A percentile compares a stretch with the other conserved stretches of the same genome.
phyloP scores from a whole-genome alignment of 1,140 invertebrate genomes.

The Heliconius eleuchia region DNA sequence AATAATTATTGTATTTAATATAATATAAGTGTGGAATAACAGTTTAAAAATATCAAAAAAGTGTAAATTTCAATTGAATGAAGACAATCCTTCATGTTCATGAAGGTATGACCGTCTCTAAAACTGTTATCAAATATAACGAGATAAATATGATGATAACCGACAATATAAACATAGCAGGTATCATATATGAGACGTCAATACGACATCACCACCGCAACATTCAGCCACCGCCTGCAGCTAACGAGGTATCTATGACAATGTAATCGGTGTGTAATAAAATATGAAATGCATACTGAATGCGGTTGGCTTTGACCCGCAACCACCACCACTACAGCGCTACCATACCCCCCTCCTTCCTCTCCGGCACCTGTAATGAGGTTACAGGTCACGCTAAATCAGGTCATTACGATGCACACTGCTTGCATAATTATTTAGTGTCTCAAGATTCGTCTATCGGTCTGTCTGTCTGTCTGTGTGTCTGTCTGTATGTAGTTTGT shows the following conservation, averaged over 20 bases:
- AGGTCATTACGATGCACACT: background rate
- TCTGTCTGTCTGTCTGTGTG: background rate
- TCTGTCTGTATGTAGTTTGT: too few relatives aligned
- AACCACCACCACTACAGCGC: background rate
- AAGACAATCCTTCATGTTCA: too few relatives aligned
- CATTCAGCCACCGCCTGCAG: background rate
- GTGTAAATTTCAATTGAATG: too few relatives aligned
- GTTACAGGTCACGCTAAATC: background rate
- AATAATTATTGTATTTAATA: too few relatives aligned
- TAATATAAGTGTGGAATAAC: too few relatives aligned
- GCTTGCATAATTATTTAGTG: background rate
- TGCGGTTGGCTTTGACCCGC: slow-evolving; percentile 14
- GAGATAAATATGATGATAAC: too few relatives aligned
- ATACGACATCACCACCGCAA: background rate
- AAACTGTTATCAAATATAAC: too few relatives aligned
- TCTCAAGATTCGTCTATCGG: background rate
- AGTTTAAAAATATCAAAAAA: too few relatives aligned
- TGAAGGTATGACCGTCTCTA: too few relatives aligned
- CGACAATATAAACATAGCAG: too few relatives aligned
- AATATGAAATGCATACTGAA: slow-evolving; percentile 11
- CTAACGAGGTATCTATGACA: background rate
- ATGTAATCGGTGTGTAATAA: background rate
- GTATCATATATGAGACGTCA: background rate
- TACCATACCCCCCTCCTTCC: too few relatives aligned
- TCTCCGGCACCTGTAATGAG: background rate